phyloP scores from a whole-genome alignment of 2,888 invertebrate genomes.

The Nemapogon koenigi region DNA sequence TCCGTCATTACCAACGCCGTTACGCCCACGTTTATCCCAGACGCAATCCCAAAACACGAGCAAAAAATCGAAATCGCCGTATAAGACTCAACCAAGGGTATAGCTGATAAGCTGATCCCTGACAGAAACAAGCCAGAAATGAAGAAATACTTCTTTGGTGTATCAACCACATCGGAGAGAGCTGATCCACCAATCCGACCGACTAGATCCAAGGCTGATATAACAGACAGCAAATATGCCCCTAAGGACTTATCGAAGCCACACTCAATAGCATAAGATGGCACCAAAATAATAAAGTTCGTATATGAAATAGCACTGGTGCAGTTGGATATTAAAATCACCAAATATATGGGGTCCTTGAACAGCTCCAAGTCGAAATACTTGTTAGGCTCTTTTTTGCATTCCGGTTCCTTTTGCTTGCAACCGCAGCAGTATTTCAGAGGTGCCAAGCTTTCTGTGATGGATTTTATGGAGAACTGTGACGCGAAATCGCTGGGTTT shows the following conservation, averaged over 20 bases:
- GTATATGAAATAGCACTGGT: slow-evolving; percentile 88
- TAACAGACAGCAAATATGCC: slow-evolving; percentile 78
- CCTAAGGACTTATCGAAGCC: slow-evolving; percentile 75
- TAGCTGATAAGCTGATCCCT: slow-evolving; percentile 73
- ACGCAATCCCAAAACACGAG: slow-evolving; percentile 80
- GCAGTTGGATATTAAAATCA: slow-evolving; percentile 84
- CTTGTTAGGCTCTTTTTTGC: slow-evolving; percentile 59
- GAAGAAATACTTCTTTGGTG: slow-evolving; percentile 85
- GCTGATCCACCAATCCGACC: slow-evolving; percentile 88
- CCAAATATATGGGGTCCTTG: slow-evolving; percentile 80
- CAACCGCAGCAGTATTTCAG: slow-evolving; percentile 45
- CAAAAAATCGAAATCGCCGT: slow-evolving; percentile 71
- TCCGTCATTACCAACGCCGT: slow-evolving; percentile 90
- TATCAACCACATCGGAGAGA: slow-evolving; percentile 75
- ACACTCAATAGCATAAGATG: slow-evolving; percentile 75
- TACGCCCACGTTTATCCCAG: slow-evolving; percentile 85
- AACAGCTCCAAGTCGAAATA: slow-evolving; percentile 78
- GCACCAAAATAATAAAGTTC: slow-evolving; percentile 83
- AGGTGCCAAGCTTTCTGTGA: slow-evolving; percentile 62
- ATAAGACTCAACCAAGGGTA: slow-evolving; percentile 74
- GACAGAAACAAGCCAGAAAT: slow-evolving; percentile 80
- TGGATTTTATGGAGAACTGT: slow-evolving; percentile 76
- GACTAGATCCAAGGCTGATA: slow-evolving; percentile 80
- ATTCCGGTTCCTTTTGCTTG: slow-evolving; percentile 35
- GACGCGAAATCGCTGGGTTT: slow-evolving; percentile 81